Evolutionary conservation across 2,113 vertebrate species (phyloP), one percentile per base, ranked within the genome.

Genomic region (Cryptotis parvus): DNA sequence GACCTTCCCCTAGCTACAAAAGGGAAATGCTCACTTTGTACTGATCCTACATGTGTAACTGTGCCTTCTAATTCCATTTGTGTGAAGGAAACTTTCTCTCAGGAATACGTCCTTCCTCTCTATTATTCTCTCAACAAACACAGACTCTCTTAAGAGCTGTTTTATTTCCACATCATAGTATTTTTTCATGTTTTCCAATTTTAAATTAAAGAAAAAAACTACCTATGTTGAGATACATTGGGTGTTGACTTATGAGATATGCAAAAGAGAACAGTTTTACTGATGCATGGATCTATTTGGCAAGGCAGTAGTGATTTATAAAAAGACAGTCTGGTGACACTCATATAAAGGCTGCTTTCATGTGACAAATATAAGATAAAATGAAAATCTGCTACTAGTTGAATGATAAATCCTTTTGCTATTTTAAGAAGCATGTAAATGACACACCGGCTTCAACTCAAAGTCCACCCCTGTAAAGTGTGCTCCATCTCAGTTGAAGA

Each of bases 131-230:
- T 84, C 39, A 77, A 84, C 89, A 93, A 86, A 87, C 72, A 92
- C 89, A 55, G 75, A 94, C 85, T 94, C 97, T 77, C 83, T 96
- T 97, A 89, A 73, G 93, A 97, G 85, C 43, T 79, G 94, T 95
- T 97, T 83, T 52, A 39, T 61, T 55, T 86, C 77, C 74, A 94
- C 85, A 92, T 91, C 91, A 96, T 8, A 87, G 68, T 68, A 83
- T 93, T 63, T 78, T 96, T 96, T 97, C 97, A 95, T 82, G 75
- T 63, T 83, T 90, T 90, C 87, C 78, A 95, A 96, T 96, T 97
- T 94, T 94, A 97, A 97, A 97, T 96, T 49, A 92, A 94, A 97
- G 96, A 97, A 95, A 94, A 96, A 97, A 95, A 93, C 92, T 97
- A 96, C 89, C 93, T 94, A 58, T 0, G 14, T 90, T 95, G 93